Percentiles rank a stretch among this genome's conserved stretches.
These are phyloP conservation scores for Meandrina meandrites DNA, from an alignment of 92 coral and sea anemone genomes.

Conservation along the genomic window DNA sequence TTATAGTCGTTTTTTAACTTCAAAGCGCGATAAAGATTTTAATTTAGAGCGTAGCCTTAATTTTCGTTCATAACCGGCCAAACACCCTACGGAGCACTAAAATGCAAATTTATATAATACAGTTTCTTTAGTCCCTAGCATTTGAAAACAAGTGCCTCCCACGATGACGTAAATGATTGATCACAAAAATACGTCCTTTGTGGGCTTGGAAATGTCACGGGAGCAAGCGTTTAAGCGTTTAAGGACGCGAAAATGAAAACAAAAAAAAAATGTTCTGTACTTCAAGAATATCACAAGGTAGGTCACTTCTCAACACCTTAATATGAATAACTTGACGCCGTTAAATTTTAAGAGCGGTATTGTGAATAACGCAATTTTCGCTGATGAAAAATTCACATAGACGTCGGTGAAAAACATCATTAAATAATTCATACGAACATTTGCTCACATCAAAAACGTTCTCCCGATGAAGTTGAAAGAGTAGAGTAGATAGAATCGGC, in stretches of 20 bases:
- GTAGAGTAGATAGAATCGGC: neutral
- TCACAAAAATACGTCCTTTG: neutral
- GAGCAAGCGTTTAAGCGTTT: neutral
- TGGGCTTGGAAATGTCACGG: neutral
- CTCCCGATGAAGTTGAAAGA: neutral
- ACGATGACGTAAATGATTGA: slow-evolving; percentile 3
- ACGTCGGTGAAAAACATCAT: neutral
- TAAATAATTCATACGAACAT: slow-evolving; percentile 7
- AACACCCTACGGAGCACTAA: neutral
- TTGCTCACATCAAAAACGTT: neutral
- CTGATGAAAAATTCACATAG: neutral
- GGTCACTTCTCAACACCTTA: neutral
- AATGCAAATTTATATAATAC: neutral
- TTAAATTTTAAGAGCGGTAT: neutral
- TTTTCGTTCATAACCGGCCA: neutral
- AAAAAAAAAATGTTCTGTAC: neutral
- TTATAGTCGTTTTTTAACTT: neutral
- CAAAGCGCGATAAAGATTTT: neutral
- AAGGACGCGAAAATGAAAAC: neutral
- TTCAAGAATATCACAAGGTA: neutral
- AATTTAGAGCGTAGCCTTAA: neutral
- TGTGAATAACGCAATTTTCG: slow-evolving; percentile 17
- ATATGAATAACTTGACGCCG: neutral
- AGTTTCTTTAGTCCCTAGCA: neutral
- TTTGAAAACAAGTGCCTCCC: slow-evolving; percentile 13